phyloP scores from a whole-genome alignment of 1,140 invertebrate species.

The Saccostrea cuccullata region DNA sequence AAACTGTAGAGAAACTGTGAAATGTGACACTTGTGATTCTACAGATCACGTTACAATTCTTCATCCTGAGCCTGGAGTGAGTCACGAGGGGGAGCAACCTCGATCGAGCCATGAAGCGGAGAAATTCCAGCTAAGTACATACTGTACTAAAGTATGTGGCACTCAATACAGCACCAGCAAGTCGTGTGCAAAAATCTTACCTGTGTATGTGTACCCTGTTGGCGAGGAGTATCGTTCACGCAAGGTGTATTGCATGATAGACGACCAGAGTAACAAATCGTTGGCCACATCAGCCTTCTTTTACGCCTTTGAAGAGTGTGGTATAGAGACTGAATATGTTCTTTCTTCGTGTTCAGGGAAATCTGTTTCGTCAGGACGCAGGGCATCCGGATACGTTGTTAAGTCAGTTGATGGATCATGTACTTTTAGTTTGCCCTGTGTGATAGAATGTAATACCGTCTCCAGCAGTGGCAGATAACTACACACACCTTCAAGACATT shows the following conservation, averaged over 20 bases:
- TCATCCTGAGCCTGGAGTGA: slow-evolving; percentile 32
- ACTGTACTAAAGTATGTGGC: slow-evolving; percentile 44
- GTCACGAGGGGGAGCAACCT: not conserved
- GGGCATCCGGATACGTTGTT: slow-evolving; percentile 13
- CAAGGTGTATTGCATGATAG: slow-evolving; percentile 43
- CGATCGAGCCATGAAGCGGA: slow-evolving; percentile 1
- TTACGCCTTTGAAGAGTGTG: slow-evolving; percentile 9
- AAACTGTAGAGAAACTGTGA: slow-evolving; percentile 44
- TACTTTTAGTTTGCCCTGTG: not conserved
- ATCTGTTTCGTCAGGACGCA: slow-evolving; percentile 14
- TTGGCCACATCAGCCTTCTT: slow-evolving; percentile 47
- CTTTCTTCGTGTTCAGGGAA: slow-evolving; percentile 30
- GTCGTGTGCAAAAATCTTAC: slow-evolving; percentile 43
- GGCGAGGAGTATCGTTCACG: not conserved
- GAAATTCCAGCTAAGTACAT: slow-evolving; percentile 15
- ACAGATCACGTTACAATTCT: not conserved
- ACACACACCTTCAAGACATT: slow-evolving; percentile 47
- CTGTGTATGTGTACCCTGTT: slow-evolving; percentile 37
- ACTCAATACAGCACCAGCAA: slow-evolving; percentile 23
- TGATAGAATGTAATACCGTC: slow-evolving; percentile 53
- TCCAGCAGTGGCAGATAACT: slow-evolving; percentile 8
- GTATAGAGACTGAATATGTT: not conserved
- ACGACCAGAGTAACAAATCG: slow-evolving; percentile 53
- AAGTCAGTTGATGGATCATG: slow-evolving; percentile 16
- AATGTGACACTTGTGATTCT: slow-evolving; percentile 35